Evolutionary conservation across 1,140 invertebrate genomes (phyloP).

Genomic region (Ips nitidus): DNA sequence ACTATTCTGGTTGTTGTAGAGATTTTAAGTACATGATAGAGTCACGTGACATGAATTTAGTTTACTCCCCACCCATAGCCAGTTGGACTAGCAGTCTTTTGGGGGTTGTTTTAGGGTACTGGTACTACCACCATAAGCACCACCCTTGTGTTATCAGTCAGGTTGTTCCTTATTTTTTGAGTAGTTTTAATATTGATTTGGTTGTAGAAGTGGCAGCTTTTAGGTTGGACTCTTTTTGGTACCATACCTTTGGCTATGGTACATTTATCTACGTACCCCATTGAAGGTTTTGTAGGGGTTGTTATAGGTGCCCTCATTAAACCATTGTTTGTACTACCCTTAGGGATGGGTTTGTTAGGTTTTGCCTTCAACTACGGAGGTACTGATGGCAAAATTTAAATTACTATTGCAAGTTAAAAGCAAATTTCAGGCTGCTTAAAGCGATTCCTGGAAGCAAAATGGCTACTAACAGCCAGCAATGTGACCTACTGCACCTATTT

Average conservation of each 20-base stretch:
- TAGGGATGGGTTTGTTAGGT: slow-evolving; percentile 29
- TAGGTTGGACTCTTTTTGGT: slow-evolving; percentile 3
- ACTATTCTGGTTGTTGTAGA: background rate
- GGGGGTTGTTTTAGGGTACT: slow-evolving; percentile 9
- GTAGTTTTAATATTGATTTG: background rate
- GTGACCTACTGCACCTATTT: slow-evolving; percentile 31
- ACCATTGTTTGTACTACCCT: slow-evolving; percentile 15
- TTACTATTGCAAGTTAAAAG: background rate
- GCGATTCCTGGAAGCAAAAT: slow-evolving; percentile 10
- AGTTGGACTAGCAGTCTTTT: slow-evolving; percentile 20
- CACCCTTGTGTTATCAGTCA: background rate
- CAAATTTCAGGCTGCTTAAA: slow-evolving; percentile 22
- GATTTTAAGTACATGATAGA: slow-evolving; percentile 1
- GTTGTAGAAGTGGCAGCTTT: background rate
- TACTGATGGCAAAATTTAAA: slow-evolving; percentile 20
- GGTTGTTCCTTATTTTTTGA: no score
- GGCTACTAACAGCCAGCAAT: slow-evolving; percentile 6
- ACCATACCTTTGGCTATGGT: background rate
- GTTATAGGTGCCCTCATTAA: slow-evolving; percentile 27
- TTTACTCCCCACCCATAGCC: slow-evolving; percentile 8
- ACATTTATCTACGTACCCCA: slow-evolving; percentile 9
- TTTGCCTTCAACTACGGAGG: slow-evolving; percentile 32
- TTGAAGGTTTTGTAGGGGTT: background rate
- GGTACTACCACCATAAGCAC: slow-evolving; percentile 9
- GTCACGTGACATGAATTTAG: background rate